Evolutionary conservation across 2,797 vertebrate species (phyloP), one percentile per base, ranked within the genome.

Genomic region (Hozukius guyotensis): DNA sequence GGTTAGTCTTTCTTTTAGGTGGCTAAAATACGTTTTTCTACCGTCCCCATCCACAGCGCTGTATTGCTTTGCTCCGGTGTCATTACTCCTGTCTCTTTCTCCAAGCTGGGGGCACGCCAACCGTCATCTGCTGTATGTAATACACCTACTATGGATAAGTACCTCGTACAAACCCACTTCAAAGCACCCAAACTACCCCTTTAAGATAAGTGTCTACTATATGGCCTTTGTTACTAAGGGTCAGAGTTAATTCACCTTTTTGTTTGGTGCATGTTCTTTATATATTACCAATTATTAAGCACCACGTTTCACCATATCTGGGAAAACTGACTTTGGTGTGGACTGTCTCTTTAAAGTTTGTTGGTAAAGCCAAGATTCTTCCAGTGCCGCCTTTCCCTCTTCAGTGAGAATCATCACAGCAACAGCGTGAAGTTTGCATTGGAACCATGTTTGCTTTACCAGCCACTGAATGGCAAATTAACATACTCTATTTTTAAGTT

Each of bases 331-430:
- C 82, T 89, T 88, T 88, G 84, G 81, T 64, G 85, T 90, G 92
- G 78, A 91, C 82, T 87, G 90, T 81, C 74, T 87, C 90, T 93
- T 92, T 90, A 89, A 92, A 92, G 91, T 16, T 14, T 42, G 53
- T 42, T 16, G 85, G 77, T 90, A 72, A 89, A 90, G 89, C 83
- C 32, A 62, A 80, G 63, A 70, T 87, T 69, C 75, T 87, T 92
- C 89, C 89, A 82, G 60, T 88, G 86, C 46, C 7, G 22, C 69
- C 25, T 72, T 70, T 59, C 24, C 62, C 62, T 57, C 63, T 69
- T 60, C 8, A 1, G 25, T 61, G 38, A 12, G 59, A 16, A 4
- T 61, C 55, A 66, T 29, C 60, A 46, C 70, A 49, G 52, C 42
- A 20, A n/a, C 59, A 62, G 74, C 8, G 65, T 69, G 57, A 64